Evolutionary conservation across 2,797 vertebrate genomes (phyloP).

Genomic region (Sebastes trivittatus): DNA sequence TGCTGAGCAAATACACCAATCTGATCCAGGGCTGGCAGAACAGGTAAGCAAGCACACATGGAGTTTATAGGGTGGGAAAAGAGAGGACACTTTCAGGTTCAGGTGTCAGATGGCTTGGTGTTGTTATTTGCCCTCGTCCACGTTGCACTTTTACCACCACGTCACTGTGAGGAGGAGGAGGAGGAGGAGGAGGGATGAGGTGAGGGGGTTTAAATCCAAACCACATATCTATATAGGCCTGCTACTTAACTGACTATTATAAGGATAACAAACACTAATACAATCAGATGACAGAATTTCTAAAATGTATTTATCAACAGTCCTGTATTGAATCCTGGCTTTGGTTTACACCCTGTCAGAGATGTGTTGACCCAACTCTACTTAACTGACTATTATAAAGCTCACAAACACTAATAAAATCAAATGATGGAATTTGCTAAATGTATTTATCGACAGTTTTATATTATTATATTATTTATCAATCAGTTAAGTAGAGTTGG

Average conservation of each 20-base stretch:
- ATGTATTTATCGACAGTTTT: too few relatives aligned
- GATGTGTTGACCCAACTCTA: neutral
- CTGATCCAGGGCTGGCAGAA: constrained; percentile 98
- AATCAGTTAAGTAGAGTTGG: neutral
- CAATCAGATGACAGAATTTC: too few relatives aligned
- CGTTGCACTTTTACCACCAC: constrained; percentile 73
- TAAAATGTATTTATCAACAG: too few relatives aligned
- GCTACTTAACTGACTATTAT: neutral
- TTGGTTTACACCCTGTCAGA: neutral
- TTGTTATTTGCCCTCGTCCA: constrained; percentile 69
- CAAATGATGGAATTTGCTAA: too few relatives aligned
- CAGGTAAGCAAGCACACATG: constrained; percentile 83
- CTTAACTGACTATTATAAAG: neutral
- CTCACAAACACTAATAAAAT: too few relatives aligned
- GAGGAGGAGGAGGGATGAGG: neutral
- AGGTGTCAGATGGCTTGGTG: constrained; percentile 25
- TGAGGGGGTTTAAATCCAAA: constrained; percentile 3
- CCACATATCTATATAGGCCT: neutral
- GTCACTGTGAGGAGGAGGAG: constrained; percentile 45
- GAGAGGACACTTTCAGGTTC: neutral
- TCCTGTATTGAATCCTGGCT: neutral
- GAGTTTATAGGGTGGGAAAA: too few relatives aligned
- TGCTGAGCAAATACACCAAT: constrained; percentile 98
- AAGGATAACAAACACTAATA: too few relatives aligned
- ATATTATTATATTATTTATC: too few relatives aligned